Conservation (phyloP, 2,113 vertebrate genomes). For the Canis aureus region DNA sequence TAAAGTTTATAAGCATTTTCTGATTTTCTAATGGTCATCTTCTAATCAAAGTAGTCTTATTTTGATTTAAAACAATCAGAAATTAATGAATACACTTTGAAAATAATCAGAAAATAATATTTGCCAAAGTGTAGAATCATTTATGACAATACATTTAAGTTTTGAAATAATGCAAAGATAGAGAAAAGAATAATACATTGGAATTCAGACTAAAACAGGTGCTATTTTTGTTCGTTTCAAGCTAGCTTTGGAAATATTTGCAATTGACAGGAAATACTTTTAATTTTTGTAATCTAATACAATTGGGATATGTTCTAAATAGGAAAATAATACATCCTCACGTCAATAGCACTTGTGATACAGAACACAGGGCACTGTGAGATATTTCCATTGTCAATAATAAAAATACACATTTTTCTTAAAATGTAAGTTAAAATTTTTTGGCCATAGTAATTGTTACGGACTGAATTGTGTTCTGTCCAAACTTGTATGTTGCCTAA, state of each 20-base stretch:
- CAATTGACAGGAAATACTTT: neutral
- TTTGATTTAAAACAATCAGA: neutral
- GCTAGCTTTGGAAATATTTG: neutral
- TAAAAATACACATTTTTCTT: constrained; percentile 14
- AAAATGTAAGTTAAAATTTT: neutral
- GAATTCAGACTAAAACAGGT: neutral
- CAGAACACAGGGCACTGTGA: neutral
- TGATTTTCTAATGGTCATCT: constrained; percentile 1
- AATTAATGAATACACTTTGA: neutral
- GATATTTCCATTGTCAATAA: constrained; percentile 1
- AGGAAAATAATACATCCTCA: neutral
- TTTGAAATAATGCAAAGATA: constrained; percentile 15
- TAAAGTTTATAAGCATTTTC: neutral
- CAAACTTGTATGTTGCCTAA: neutral
- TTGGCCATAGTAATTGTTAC: neutral
- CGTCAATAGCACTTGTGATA: neutral
- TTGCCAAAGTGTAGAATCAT: neutral
- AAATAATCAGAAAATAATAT: neutral
- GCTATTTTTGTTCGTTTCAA: neutral
- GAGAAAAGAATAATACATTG: neutral
- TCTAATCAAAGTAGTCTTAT: neutral
- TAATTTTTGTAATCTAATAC: neutral
- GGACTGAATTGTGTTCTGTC: neutral
- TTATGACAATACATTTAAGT: neutral
- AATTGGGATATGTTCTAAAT: neutral